Percentiles rank a stretch among this genome's conserved stretches.
These are phyloP conservation scores for Mythimna pallens DNA, from an alignment of 2,888 invertebrate species.

Conservation along the genomic window DNA sequence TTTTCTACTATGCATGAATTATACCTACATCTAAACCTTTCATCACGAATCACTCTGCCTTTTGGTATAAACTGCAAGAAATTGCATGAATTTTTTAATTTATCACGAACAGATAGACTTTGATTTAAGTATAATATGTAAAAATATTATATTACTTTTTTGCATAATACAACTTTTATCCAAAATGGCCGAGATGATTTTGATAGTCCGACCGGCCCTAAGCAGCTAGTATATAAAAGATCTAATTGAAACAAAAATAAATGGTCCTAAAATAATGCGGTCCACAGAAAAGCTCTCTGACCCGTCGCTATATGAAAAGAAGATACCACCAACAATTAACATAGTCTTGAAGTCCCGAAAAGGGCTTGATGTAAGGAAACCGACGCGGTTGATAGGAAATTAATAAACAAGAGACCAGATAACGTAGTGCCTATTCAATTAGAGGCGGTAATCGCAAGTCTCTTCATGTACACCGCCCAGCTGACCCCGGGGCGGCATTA, in stretches of 20 bases:
- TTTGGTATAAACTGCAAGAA: too few species aligned
- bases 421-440: conserved; percentile 81
- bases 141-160: too few species aligned
- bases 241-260: neutral
- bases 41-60: too few species aligned
- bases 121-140: too few species aligned
- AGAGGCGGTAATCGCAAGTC: conserved; percentile 80
- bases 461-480: conserved; percentile 75
- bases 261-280: neutral
- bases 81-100: too few species aligned
- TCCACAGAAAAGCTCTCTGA: neutral
- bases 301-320: conserved; percentile 12
- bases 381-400: conserved; percentile 80
- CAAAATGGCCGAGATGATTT: neutral
- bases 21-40: too few species aligned
- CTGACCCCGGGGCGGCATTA: conserved; percentile 77
- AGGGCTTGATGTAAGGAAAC: conserved; percentile 68
- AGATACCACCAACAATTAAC: conserved; percentile 28
- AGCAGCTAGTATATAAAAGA: neutral
- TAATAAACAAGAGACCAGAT: conserved; percentile 83
- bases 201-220: neutral
- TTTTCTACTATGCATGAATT: too few species aligned
- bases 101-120: too few species aligned
- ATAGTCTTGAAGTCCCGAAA: conserved; percentile 55
- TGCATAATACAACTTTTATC: too few species aligned